phyloP scores from a whole-genome alignment of 2,797 vertebrate species.

The Paratrypauchen microcephalus region DNA sequence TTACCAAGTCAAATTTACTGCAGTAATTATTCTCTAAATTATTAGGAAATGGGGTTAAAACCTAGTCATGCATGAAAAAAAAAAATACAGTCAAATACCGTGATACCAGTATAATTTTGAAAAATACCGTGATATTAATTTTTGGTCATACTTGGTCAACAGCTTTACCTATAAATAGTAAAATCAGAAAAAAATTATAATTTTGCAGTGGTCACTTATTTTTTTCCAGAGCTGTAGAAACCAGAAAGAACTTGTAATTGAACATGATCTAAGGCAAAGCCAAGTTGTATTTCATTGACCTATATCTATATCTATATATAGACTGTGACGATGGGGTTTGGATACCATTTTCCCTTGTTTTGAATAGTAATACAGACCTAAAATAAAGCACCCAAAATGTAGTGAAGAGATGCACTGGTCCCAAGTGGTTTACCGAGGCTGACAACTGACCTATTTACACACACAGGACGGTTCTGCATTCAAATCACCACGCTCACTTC shows the following conservation, averaged over 20 bases:
- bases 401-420: slow-evolving; percentile 33
- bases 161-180: too few relatives aligned
- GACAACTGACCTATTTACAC: slow-evolving; percentile 55
- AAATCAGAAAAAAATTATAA: too few relatives aligned
- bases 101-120: too few relatives aligned
- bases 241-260: neutral
- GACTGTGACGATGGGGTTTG: neutral
- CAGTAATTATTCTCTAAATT: too few relatives aligned
- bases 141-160: too few relatives aligned
- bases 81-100: too few relatives aligned
- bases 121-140: too few relatives aligned
- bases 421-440: slow-evolving; percentile 30
- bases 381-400: slow-evolving; percentile 19
- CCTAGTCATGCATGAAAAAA: too few relatives aligned
- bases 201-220: too few relatives aligned
- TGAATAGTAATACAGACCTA: slow-evolving; percentile 17
- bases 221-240: too few relatives aligned
- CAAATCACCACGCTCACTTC: slow-evolving; percentile 23
- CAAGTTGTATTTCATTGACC: neutral
- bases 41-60: too few relatives aligned
- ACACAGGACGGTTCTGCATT: slow-evolving; percentile 26
- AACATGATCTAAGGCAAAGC: neutral
- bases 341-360: slow-evolving; percentile 18
- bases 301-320: neutral
- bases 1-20: too few relatives aligned